Evolutionary conservation across 2,888 invertebrate species (phyloP).

Genomic region (Apocheima hispidaria): DNA sequence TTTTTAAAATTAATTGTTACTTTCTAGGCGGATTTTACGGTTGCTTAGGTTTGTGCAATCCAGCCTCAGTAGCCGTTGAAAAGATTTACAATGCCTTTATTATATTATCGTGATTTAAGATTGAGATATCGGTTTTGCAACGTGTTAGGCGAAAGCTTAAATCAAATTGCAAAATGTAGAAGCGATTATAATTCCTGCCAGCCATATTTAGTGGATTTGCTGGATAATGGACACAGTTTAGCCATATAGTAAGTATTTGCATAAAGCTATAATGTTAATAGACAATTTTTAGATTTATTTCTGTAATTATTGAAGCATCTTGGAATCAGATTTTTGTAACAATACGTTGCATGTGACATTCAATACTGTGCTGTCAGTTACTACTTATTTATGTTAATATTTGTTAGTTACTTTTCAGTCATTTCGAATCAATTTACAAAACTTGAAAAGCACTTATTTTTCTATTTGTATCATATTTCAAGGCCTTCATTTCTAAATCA

Average conservation of each 20-base stretch:
- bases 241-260: too few relatives aligned
- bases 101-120: constrained; percentile 23
- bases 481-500: constrained; percentile 21
- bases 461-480: constrained; percentile 12
- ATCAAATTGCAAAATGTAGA: constrained; percentile 28
- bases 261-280: too few relatives aligned
- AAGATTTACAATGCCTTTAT: constrained; percentile 24
- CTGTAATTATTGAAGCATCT: too few relatives aligned
- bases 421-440: background rate
- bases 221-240: background rate
- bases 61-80: constrained; percentile 12
- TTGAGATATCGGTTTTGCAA: constrained; percentile 27
- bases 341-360: background rate
- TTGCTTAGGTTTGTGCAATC: background rate
- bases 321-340: background rate
- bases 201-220: background rate
- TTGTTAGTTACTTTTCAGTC: too few relatives aligned
- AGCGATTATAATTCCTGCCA: constrained; percentile 14
- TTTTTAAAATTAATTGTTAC: too few relatives aligned
- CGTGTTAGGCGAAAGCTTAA: constrained; percentile 19
- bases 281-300: too few relatives aligned
- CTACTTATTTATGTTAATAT: too few relatives aligned
- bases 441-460: background rate
- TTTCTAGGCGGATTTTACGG: background rate
- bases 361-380: background rate